Percentiles rank a stretch among this genome's conserved stretches.
phyloP scores from a whole-genome alignment of 2,797 vertebrate species.

The Hippopotamyrus pictus region DNA sequence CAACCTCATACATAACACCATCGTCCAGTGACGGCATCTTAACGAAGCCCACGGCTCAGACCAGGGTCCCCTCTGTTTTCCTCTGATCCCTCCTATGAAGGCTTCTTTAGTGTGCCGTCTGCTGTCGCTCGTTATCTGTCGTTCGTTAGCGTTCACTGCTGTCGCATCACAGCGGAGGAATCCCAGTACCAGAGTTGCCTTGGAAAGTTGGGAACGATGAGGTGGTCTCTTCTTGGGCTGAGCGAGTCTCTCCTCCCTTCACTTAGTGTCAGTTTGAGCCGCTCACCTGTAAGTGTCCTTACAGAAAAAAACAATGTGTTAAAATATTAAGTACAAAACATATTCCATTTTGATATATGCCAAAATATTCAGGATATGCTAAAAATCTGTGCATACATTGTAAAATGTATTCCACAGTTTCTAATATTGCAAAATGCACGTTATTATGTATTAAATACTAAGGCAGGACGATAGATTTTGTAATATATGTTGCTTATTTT shows the following conservation, averaged over 20 bases:
- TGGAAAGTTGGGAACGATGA: conserved; percentile 3
- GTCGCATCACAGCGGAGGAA: background rate
- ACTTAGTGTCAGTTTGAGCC: background rate
- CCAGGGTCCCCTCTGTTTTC: background rate
- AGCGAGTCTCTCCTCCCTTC: background rate
- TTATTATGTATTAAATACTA: background rate
- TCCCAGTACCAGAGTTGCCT: conserved; percentile 11
- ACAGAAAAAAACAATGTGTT: background rate
- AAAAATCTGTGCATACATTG: background rate
- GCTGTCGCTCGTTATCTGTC: background rate
- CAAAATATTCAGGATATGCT: conserved; percentile 12
- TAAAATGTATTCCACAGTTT: background rate
- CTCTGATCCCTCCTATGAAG: background rate
- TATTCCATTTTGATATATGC: conserved; percentile 14
- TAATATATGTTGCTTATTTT: conserved; percentile 11
- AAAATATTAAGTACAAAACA: background rate
- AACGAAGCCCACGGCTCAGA: background rate
- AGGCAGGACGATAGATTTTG: background rate
- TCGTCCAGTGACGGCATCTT: background rate
- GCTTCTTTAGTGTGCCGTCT: background rate
- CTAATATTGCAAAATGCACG: background rate
- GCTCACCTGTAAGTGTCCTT: conserved; percentile 17
- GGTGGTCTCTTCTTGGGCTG: background rate
- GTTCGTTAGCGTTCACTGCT: background rate
- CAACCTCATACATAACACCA: background rate